A percentile compares a stretch with the other conserved stretches of the same genome.
Evolutionary conservation across 2,888 invertebrate genomes (phyloP).

Genomic region (Calameuta idolon): DNA sequence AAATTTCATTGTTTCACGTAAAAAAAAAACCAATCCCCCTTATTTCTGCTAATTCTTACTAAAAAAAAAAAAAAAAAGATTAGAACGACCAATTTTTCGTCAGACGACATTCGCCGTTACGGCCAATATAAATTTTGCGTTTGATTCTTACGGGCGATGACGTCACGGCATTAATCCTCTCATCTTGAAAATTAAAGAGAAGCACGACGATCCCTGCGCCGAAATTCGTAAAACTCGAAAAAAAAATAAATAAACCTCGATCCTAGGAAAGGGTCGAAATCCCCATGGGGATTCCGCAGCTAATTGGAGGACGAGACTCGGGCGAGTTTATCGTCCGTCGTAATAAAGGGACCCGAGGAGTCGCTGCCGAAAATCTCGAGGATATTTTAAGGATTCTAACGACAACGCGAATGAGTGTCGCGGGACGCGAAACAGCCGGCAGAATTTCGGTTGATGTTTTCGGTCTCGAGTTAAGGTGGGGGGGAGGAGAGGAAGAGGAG

Average conservation of each 20-base stretch:
- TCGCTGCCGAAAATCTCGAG: neutral
- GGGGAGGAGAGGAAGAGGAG: rapidly evolving
- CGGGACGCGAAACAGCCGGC: neutral
- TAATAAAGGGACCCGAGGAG: neutral
- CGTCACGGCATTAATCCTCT: neutral
- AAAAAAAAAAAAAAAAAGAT: too few species aligned
- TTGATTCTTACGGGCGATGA: neutral
- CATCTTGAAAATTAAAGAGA: neutral
- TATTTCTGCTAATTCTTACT: neutral
- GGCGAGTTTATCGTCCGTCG: neutral
- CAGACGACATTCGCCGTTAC: too few species aligned
- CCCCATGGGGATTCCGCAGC: neutral
- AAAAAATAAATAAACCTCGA: neutral
- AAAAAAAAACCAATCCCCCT: neutral
- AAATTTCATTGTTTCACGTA: too few species aligned
- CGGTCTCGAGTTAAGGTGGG: neutral
- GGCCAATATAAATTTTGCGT: too few species aligned
- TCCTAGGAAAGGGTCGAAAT: neutral
- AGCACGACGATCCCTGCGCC: neutral
- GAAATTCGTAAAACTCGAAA: neutral
- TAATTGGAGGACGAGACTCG: neutral
- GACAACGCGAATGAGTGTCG: neutral
- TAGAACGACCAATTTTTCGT: neutral
- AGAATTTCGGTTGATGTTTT: neutral
- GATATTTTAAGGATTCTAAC: neutral